A percentile compares a stretch with the other conserved stretches of the same genome.
These are phyloP conservation scores for Hippasteria phrygiana DNA, from an alignment of 53 echinoderm and acorn worm genomes.

Conservation along the genomic window DNA sequence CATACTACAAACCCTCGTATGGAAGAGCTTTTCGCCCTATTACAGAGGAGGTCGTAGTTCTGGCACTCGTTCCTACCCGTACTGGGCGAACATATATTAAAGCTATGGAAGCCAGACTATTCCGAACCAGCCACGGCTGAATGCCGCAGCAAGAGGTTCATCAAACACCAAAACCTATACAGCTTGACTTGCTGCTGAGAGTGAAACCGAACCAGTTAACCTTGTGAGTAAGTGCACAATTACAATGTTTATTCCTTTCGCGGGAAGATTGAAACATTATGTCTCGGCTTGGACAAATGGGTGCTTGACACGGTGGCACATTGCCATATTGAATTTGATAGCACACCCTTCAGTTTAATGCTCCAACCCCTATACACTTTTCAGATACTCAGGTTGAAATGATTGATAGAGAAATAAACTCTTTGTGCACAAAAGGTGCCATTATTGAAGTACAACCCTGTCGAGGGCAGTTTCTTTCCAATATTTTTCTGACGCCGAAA, in stretches of 20 bases:
- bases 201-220: no score
- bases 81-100: no score
- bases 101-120: neutral
- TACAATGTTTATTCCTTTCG: no score
- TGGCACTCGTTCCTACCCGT: neutral
- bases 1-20: neutral
- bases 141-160: neutral
- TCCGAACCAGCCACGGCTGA: neutral
- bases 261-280: no score
- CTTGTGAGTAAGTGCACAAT: neutral
- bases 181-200: neutral
- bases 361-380: conserved; percentile 6
- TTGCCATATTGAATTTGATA: conserved; percentile 35
- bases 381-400: neutral
- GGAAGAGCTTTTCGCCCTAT: neutral
- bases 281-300: neutral
- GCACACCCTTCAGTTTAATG: neutral
- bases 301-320: conserved; percentile 20
- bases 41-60: neutral
- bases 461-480: conserved; percentile 37
- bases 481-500: conserved; percentile 44
- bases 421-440: conserved; percentile 20
- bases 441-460: conserved; percentile 4
- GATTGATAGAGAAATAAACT: conserved; percentile 20
- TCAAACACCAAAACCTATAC: neutral